phyloP scores from a whole-genome alignment of 1,140 invertebrate genomes.

The Stenopsyche tienmushanensis region DNA sequence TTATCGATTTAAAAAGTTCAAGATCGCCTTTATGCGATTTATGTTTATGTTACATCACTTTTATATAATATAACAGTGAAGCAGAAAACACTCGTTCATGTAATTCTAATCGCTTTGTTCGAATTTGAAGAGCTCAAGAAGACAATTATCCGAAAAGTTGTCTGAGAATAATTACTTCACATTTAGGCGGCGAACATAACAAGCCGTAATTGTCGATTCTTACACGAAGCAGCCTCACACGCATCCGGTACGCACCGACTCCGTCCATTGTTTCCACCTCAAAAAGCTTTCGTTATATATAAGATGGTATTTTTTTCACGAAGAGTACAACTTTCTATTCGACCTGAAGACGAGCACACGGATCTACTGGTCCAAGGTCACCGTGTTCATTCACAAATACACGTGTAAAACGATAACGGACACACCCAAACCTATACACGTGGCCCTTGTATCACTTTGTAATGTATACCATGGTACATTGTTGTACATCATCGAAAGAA shows the following conservation, averaged over 20 bases:
- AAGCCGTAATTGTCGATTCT: not conserved
- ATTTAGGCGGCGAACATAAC: no score
- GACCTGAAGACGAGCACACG: slow-evolving; percentile 9
- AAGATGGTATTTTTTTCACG: slow-evolving; percentile 2
- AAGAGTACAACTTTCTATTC: slow-evolving; percentile 25
- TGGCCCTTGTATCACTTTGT: not conserved
- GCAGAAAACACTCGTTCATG: no score
- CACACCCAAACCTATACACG: not conserved
- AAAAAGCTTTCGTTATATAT: slow-evolving; percentile 10
- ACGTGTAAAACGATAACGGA: slow-evolving; percentile 18
- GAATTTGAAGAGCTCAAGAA: no score
- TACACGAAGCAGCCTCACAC: not conserved
- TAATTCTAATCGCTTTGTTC: no score
- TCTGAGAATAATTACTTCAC: no score
- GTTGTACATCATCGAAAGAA: no score
- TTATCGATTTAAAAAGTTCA: no score
- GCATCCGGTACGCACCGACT: not conserved
- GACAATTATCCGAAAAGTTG: no score
- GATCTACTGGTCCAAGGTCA: slow-evolving; percentile 26
- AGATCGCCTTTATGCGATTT: no score
- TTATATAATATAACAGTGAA: no score
- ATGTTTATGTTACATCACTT: no score
- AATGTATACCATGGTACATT: not conserved
- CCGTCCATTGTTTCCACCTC: slow-evolving; percentile 16
- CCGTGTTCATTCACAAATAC: slow-evolving; percentile 15